phyloP scores from a whole-genome alignment of 2,797 vertebrate genomes.

The Agapornis canus region DNA sequence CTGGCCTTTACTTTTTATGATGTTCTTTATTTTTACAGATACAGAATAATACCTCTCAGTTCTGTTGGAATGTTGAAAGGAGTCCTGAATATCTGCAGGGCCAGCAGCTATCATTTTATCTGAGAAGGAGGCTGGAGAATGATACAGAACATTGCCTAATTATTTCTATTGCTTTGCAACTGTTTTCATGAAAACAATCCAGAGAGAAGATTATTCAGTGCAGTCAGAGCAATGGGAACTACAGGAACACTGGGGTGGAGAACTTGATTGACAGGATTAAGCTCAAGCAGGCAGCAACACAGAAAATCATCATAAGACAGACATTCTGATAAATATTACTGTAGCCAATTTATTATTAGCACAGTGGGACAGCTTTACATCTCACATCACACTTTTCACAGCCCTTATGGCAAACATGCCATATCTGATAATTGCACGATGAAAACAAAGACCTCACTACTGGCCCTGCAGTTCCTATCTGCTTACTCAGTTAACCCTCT shows the following conservation, averaged over 20 bases:
- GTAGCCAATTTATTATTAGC: conserved; percentile 63
- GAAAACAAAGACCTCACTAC: conserved; percentile 66
- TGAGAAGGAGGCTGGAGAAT: not conserved
- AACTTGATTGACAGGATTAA: conserved; percentile 47
- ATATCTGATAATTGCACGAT: conserved; percentile 63
- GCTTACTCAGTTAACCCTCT: conserved; percentile 44
- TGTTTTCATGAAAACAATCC: conserved; percentile 24
- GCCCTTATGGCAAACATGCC: conserved; percentile 67
- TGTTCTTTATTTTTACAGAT: not conserved
- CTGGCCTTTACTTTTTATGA: not conserved
- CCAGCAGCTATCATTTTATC: conserved; percentile 38
- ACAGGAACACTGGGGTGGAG: not conserved
- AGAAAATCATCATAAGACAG: conserved; percentile 50
- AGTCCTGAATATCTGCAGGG: conserved; percentile 28
- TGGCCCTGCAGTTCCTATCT: conserved; percentile 20
- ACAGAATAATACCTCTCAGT: not conserved
- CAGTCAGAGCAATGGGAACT: conserved; percentile 7
- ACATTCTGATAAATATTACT: conserved; percentile 55
- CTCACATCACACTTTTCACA: conserved; percentile 60
- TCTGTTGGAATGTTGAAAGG: not conserved
- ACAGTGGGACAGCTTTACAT: conserved; percentile 66
- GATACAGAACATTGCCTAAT: not conserved
- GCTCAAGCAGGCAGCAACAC: conserved; percentile 7
- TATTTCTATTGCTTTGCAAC: conserved; percentile 36
- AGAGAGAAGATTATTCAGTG: not conserved